Evolutionary conservation across 2,113 vertebrate genomes (phyloP).

Genomic region (Pithys albifrons): DNA sequence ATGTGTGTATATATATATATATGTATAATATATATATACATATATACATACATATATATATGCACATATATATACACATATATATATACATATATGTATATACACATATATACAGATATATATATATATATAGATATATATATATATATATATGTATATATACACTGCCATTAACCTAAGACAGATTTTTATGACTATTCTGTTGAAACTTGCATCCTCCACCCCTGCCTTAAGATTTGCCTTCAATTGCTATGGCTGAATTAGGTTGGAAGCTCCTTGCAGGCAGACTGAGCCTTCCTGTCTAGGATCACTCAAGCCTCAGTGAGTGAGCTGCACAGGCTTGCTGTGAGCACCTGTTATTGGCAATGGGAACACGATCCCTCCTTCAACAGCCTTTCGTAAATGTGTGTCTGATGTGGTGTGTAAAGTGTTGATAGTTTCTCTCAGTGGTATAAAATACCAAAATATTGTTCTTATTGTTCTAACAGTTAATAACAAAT

Average conservation of each 20-base stretch:
- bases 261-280: background rate
- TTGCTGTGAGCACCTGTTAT: accelerated
- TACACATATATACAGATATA: too few relatives aligned
- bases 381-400: background rate
- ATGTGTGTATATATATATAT: too few relatives aligned
- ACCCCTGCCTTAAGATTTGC: background rate
- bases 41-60: too few relatives aligned
- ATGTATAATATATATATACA: too few relatives aligned
- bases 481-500: background rate
- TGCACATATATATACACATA: too few relatives aligned
- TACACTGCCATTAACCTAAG: background rate
- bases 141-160: too few relatives aligned
- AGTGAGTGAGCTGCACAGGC: background rate
- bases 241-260: background rate
- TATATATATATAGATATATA: too few relatives aligned
- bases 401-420: background rate
- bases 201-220: background rate
- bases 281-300: background rate
- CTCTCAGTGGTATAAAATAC: background rate
- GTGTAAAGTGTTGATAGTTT: background rate
- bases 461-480: background rate
- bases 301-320: accelerated
- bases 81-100: too few relatives aligned
- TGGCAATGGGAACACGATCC: accelerated
- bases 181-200: background rate